Percentiles rank a stretch among this genome's conserved stretches.
Evolutionary conservation across 2,888 invertebrate species (phyloP).

Genomic region (Poecilus cupreus): DNA sequence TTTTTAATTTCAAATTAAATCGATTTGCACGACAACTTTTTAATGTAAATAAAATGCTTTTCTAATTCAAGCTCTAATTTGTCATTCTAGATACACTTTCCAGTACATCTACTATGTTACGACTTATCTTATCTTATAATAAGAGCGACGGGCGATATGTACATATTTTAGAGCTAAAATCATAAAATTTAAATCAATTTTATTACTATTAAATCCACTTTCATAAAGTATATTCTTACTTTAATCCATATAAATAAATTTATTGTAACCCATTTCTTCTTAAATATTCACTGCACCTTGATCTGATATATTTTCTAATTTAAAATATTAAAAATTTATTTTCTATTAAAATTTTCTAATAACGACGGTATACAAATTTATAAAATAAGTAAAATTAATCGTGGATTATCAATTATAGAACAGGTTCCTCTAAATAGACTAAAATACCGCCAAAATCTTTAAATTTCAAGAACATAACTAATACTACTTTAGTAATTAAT

Average conservation of each 20-base stretch:
- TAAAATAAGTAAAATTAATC: too few species aligned
- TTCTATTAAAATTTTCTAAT: not conserved
- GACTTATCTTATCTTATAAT: conserved; percentile 83
- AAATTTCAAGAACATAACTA: conserved; percentile 79
- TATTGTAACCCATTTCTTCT: conserved; percentile 82
- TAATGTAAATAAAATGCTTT: conserved; percentile 82
- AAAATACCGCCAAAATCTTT: conserved; percentile 83
- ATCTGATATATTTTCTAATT: not conserved
- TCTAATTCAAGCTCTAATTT: conserved; percentile 77
- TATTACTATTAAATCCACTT: conserved; percentile 77
- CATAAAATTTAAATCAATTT: conserved; percentile 74
- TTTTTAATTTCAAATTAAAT: too few species aligned
- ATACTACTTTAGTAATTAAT: conserved; percentile 79
- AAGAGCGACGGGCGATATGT: conserved; percentile 89
- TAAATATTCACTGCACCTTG: conserved; percentile 74
- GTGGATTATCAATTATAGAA: too few species aligned
- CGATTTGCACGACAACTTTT: too few species aligned
- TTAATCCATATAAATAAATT: conserved; percentile 70
- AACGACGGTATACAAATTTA: not conserved
- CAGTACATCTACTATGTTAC: conserved; percentile 88
- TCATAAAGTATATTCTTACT: conserved; percentile 70
- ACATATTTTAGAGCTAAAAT: conserved; percentile 81
- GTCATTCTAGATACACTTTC: conserved; percentile 82
- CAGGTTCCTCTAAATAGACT: conserved; percentile 70
- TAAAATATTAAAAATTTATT: not conserved